These are phyloP conservation scores for Microtus oregoni DNA, from an alignment of 2,113 vertebrate genomes.

Conservation along the genomic window DNA sequence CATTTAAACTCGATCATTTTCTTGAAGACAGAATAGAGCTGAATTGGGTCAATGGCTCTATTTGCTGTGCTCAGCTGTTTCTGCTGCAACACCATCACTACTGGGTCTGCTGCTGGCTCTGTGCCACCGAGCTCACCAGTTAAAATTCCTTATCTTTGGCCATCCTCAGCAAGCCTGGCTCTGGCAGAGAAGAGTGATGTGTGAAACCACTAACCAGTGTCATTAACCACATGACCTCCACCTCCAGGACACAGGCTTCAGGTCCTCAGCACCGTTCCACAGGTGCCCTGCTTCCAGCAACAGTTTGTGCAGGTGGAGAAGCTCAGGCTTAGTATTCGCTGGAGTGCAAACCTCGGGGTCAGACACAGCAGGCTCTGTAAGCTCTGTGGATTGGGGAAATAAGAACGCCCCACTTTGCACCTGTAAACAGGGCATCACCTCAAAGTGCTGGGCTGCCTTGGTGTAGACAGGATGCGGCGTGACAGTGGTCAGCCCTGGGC, in stretches of 20 bases:
- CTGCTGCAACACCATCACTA: constrained; percentile 78
- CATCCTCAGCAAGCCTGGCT: constrained; percentile 71
- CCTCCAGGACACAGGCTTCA: background rate
- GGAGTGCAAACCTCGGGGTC: background rate
- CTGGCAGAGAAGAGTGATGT: constrained; percentile 74
- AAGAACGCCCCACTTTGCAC: background rate
- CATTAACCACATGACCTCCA: background rate
- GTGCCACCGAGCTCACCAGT: constrained; percentile 85
- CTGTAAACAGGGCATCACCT: background rate
- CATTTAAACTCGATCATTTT: constrained; percentile 85
- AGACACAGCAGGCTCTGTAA: background rate
- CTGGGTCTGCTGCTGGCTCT: constrained; percentile 84
- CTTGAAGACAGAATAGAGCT: constrained; percentile 79
- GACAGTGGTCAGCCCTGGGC: background rate
- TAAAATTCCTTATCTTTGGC: constrained; percentile 83
- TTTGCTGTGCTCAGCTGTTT: constrained; percentile 88
- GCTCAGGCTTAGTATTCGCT: background rate
- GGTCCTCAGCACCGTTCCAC: background rate
- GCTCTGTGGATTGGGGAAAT: background rate
- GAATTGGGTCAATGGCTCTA: constrained; percentile 85
- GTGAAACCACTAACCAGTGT: constrained; percentile 61
- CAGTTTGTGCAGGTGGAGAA: background rate
- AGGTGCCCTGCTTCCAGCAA: background rate
- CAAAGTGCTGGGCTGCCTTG: background rate
- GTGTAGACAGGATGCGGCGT: background rate